Base-by-base conservation (phyloP, 2,113 vertebrate genomes). In the Plotosus lineatus region DNA sequence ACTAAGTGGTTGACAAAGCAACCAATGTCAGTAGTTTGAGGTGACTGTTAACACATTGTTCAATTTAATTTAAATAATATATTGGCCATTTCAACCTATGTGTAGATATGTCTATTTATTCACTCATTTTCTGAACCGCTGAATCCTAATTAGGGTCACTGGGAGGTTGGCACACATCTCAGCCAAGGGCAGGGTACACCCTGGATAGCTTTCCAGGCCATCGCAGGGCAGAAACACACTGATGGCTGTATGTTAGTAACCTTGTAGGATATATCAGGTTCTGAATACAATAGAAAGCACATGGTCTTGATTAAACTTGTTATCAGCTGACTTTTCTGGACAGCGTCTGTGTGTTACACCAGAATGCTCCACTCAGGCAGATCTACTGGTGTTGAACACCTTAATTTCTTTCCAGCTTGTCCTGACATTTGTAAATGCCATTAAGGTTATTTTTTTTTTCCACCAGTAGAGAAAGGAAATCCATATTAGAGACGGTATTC, bases 261-360 rank as follows among this genome's bases (percentile, higher is more conserved):
- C 28, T 63, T 63, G 60, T 63, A 63, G 3, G 33, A 36, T 19
- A 63, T 21, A 63, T 63, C 28, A 63, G 7, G 19, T 63, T 63
- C n/a, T n/a, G n/a, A n/a, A n/a, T n/a, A 60, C 28, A 60, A 31
- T 10, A 31, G 28, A 26, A 33, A 15, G 58, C 53, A 48, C 40
- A 23, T 6, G 15, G 8, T 60, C 66, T 46, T 6, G 2, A 4
- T 15, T 31, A 8, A 42, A 66, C 31, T 38, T 65, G 33, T 56
- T 46, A 23, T 79, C 42, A n/a, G 66, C 51, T 72, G 53, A 58
- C 11, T 69, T 72, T 17, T 73, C 28, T 28, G 36, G 68, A 72
- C 28, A 46, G 51, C 26, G 58, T 33, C 51, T 44, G 66, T 40
- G 51, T 42, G 38, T 58, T 46, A 56, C 5, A 42, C n/a, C 23